A percentile compares a stretch with the other conserved stretches of the same genome.
These are phyloP conservation scores for Cistogaster globosa DNA, from an alignment of 2,888 invertebrate species.

Conservation along the genomic window DNA sequence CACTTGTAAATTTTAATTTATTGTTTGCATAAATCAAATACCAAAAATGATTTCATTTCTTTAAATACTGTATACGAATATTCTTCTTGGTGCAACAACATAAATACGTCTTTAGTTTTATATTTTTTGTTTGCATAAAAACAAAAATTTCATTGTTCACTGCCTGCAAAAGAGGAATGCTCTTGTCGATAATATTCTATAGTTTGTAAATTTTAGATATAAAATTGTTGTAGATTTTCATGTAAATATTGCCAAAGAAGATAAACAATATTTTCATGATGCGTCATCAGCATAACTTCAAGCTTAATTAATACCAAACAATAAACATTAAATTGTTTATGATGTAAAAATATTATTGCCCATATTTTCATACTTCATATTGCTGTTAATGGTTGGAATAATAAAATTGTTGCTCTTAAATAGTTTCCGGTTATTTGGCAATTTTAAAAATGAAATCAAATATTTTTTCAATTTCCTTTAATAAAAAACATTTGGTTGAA, in stretches of 20 bases:
- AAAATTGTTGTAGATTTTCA: slow-evolving; percentile 17
- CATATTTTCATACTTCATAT: slow-evolving; percentile 1
- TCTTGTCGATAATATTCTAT: slow-evolving; percentile 1
- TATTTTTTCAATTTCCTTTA: not conserved
- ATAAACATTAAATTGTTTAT: slow-evolving; percentile 50
- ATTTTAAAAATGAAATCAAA: slow-evolving; percentile 1
- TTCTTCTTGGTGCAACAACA: slow-evolving; percentile 8
- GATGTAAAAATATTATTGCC: slow-evolving; percentile 40
- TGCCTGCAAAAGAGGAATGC: slow-evolving; percentile 26
- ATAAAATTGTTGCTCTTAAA: slow-evolving; percentile 16
- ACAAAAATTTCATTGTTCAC: slow-evolving; percentile 28
- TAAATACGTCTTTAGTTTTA: slow-evolving; percentile 1
- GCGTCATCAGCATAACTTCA: slow-evolving; percentile 59
- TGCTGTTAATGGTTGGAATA: not conserved
- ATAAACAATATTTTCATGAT: slow-evolving; percentile 60
- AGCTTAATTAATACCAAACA: slow-evolving; percentile 48
- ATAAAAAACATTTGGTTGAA: too few species aligned
- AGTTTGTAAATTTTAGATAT: slow-evolving; percentile 20
- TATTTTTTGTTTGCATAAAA: slow-evolving; percentile 3
- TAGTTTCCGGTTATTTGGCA: slow-evolving; percentile 43
- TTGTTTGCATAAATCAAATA: too few species aligned
- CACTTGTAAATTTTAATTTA: too few species aligned
- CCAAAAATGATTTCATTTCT: slow-evolving; percentile 11
- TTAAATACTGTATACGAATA: slow-evolving; percentile 1
- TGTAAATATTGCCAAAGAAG: slow-evolving; percentile 44